Base-by-base conservation (phyloP, 1,140 invertebrate species). In the Trichonephila inaurata region DNA sequence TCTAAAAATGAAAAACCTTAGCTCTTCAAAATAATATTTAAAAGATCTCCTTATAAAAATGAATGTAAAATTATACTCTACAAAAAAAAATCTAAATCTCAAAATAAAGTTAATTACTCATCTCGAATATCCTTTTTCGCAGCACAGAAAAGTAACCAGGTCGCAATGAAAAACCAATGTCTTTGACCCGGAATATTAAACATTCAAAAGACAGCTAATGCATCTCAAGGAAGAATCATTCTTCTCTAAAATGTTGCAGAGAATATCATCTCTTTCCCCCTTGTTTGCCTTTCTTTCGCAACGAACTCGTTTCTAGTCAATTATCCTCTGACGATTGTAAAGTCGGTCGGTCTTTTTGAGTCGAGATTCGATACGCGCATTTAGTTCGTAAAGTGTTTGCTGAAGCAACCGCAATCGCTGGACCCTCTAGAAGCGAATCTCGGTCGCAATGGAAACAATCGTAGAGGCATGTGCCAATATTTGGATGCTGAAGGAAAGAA, bases 401-500 rank as follows among this genome's bases (percentile, higher is more conserved):
- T 12, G 40, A 81, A n/a, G 89, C 61, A 81, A 90, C 66, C n/a
- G 51, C 60, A 69, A 90, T 81, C n/a, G 33, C n/a, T 28, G 66
- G 69, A 90, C 60, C 58, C 58, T 87, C 60, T 61, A 60, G 28
- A 12, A 28, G 60, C 18, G 8, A n/a, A 61, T 24, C 51, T 86
- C 28, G 33, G 64, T 51, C 24, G 24, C 69, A 64, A 72, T 69
- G 87, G 87, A 69, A 89, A 89, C 87, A 89, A 89, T 89, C 87
- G 87, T 18, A 16, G 62, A 89, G 87, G 69, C 40, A 90, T n/a
- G 72, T 61, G 89, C 89, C 51, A 90, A 90, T 90, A 90, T 90
- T 90, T 90, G 64, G 89, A 90, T 90, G 89, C 89, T 12, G 40
- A 12, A 10, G 21, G 33, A 28, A 40, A 16, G 89, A 60, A 72